Percentiles rank a stretch among this genome's conserved stretches.
Evolutionary conservation across 2,113 vertebrate species (phyloP).

Genomic region (Spea multiplicata): DNA sequence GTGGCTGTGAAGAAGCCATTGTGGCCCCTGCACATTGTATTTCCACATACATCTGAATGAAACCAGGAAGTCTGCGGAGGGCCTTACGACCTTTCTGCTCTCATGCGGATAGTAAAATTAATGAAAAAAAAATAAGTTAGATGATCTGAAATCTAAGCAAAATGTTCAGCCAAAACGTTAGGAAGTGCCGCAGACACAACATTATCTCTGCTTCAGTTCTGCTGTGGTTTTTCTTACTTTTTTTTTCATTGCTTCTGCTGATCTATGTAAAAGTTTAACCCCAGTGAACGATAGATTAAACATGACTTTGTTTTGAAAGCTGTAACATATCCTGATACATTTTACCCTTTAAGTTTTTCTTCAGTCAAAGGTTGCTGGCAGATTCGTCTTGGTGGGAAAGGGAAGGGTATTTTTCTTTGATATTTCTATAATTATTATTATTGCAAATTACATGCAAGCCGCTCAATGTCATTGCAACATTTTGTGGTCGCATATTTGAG

Average conservation of each 20-base stretch:
- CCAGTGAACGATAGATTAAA: conserved; percentile 52
- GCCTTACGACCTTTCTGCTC: not conserved
- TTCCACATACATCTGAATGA: too few species aligned
- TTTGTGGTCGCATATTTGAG: not conserved
- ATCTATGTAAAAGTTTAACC: conserved; percentile 29
- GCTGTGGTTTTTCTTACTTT: conserved; percentile 48
- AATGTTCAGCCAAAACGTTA: conserved; percentile 40
- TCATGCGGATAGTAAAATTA: conserved; percentile 23
- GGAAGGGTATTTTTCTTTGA: not conserved
- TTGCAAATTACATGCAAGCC: not conserved
- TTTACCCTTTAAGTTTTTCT: conserved; percentile 5
- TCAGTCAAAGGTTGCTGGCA: not conserved
- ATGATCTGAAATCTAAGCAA: conserved; percentile 30
- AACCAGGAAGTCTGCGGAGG: not conserved
- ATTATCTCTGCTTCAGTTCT: conserved; percentile 29
- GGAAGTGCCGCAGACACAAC: conserved; percentile 46
- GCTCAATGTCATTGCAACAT: not conserved
- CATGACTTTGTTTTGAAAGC: conserved; percentile 53
- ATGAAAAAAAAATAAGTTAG: conserved; percentile 47
- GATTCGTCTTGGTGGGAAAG: not conserved
- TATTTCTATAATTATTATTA: not conserved
- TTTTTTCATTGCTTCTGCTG: conserved; percentile 52
- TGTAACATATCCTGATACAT: conserved; percentile 42
- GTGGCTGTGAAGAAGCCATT: not conserved
- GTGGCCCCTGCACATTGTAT: too few species aligned